phyloP scores from a whole-genome alignment of 2,888 invertebrate genomes.

The Pristionchus japonicus region DNA sequence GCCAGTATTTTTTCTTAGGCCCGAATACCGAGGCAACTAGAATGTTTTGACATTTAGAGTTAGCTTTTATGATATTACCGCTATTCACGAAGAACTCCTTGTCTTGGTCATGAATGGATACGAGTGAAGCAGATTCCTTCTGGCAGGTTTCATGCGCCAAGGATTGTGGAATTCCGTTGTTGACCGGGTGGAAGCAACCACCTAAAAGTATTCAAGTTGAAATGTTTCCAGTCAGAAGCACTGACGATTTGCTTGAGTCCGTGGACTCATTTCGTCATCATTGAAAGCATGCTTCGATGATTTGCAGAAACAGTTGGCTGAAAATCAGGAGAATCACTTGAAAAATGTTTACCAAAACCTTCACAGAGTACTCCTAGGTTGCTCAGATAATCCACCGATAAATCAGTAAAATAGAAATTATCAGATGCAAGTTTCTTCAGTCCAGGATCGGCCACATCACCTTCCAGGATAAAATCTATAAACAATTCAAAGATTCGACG shows the following conservation, averaged over 20 bases:
- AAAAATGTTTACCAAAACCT: neutral
- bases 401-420: neutral
- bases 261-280: neutral
- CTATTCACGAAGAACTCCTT: slow-evolving; percentile 10
- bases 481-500: neutral
- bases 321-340: neutral
- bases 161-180: neutral
- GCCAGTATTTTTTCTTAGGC: slow-evolving; percentile 9
- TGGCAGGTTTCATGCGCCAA: neutral
- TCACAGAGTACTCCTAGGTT: neutral
- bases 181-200: neutral
- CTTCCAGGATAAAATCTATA: neutral
- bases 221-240: neutral
- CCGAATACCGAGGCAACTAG: neutral
- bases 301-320: neutral
- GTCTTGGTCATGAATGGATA: neutral
- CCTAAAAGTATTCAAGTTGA: neutral
- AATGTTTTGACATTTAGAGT: neutral
- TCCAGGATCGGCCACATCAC: neutral
- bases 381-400: neutral
- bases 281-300: neutral
- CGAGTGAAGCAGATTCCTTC: neutral
- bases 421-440: neutral
- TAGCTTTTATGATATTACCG: neutral
- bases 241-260: neutral